Percentiles rank a stretch among this genome's conserved stretches.
phyloP scores from a whole-genome alignment of 2,888 invertebrate genomes.

The Alitta virens region DNA sequence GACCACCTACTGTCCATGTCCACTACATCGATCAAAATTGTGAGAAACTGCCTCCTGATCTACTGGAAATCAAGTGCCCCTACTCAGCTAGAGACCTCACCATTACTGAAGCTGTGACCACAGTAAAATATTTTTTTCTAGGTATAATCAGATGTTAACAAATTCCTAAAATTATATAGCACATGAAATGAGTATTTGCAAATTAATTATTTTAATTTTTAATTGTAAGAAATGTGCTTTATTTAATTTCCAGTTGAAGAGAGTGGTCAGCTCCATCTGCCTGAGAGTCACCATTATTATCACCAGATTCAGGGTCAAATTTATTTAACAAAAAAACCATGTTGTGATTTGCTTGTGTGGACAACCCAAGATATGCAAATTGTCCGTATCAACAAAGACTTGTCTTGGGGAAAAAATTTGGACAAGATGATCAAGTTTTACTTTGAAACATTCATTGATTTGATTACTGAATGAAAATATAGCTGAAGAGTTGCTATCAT shows the following conservation, averaged over 20 bases:
- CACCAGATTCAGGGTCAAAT: conserved; percentile 12
- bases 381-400: not conserved
- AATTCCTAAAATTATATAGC: no score
- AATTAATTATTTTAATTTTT: no score
- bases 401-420: not conserved
- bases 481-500: no score
- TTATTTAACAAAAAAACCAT: not conserved
- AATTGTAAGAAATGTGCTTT: no score
- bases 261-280: not conserved
- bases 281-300: not conserved
- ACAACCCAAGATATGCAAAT: not conserved
- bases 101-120: not conserved
- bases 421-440: conserved; percentile 2
- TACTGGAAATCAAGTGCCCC: conserved; percentile 11
- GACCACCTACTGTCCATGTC: not conserved
- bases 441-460: not conserved
- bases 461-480: no score
- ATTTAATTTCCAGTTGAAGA: no score
- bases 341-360: conserved; percentile 4
- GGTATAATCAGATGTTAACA: not conserved
- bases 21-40: not conserved
- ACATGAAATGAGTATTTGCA: no score
- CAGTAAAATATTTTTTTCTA: not conserved
- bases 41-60: not conserved
- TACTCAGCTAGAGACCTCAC: not conserved